Evolutionary conservation across 2,888 invertebrate genomes (phyloP).

Genomic region (Pogonocherus hispidulus): DNA sequence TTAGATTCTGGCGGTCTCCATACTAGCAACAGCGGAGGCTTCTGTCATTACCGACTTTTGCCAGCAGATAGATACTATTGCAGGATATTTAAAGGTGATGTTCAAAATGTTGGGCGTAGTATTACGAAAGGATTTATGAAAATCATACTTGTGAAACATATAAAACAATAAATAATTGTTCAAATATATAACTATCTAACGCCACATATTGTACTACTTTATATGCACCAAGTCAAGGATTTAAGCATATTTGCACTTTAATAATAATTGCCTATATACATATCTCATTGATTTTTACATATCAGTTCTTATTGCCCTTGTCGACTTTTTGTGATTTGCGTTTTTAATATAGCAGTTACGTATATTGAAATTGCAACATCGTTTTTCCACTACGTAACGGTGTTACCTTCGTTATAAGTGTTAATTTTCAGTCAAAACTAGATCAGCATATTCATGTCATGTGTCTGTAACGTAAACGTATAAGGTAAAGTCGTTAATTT

Average conservation of each 20-base stretch:
- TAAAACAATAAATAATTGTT: constrained; percentile 6
- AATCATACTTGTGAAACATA: background rate
- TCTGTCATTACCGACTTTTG: background rate
- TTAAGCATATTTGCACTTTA: background rate
- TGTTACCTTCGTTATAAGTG: too few relatives aligned
- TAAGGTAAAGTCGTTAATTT: too few relatives aligned
- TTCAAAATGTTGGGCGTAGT: background rate
- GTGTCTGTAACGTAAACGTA: too few relatives aligned
- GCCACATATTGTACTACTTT: background rate
- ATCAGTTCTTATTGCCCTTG: background rate
- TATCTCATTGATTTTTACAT: background rate
- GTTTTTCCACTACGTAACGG: too few relatives aligned
- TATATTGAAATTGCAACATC: too few relatives aligned
- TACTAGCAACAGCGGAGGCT: background rate
- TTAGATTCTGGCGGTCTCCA: too few relatives aligned
- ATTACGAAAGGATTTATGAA: background rate
- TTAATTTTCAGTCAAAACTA: too few relatives aligned
- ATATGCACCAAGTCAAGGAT: background rate
- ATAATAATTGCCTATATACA: background rate
- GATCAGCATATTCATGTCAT: too few relatives aligned
- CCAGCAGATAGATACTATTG: background rate
- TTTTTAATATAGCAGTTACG: background rate
- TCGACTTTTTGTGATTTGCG: background rate
- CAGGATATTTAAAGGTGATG: background rate
- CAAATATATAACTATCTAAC: background rate